Percentiles rank a stretch among this genome's conserved stretches.
Evolutionary conservation across 1,140 invertebrate genomes (phyloP).

Genomic region (Diabrotica undecimpunctata): DNA sequence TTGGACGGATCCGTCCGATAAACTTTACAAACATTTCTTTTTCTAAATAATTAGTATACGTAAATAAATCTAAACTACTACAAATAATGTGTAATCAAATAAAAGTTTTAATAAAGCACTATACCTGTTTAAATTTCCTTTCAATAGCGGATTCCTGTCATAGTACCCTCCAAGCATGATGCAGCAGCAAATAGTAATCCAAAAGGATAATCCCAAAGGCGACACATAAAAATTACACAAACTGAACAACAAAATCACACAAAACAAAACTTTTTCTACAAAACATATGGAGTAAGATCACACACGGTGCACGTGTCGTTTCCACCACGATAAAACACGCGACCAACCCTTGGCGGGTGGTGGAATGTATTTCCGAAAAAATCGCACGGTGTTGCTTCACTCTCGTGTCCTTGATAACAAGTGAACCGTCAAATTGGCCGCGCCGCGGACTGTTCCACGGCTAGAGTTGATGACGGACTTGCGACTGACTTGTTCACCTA

Average conservation of each 20-base stretch:
- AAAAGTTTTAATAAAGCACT: too few relatives aligned
- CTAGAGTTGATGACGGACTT: conserved; percentile 9
- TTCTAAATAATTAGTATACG: too few relatives aligned
- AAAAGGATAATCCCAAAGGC: conserved; percentile 15
- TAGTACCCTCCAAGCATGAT: conserved; percentile 20
- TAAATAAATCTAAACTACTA: too few relatives aligned
- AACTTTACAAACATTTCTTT: too few relatives aligned
- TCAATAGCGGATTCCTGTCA: conserved; percentile 22
- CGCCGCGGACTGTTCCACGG: conserved; percentile 7
- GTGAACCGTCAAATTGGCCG: conserved; percentile 14
- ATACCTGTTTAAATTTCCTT: conserved; percentile 18
- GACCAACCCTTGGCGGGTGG: conserved; percentile 2
- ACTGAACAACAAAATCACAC: conserved; percentile 11
- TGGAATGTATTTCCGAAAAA: conserved; percentile 7
- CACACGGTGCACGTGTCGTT: conserved; percentile 8
- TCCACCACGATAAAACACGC: conserved; percentile 7
- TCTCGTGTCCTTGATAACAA: conserved; percentile 21
- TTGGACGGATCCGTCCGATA: too few relatives aligned
- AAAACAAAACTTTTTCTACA: neutral
- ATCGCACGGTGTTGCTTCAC: conserved; percentile 13
- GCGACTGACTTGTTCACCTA: conserved; percentile 23
- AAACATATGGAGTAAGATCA: neutral
- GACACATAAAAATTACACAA: conserved; percentile 19
- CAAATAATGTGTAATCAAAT: too few relatives aligned
- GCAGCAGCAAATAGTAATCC: conserved; percentile 6